phyloP scores from a whole-genome alignment of 2,797 vertebrate genomes.

The Melanogrammus aeglefinus region DNA sequence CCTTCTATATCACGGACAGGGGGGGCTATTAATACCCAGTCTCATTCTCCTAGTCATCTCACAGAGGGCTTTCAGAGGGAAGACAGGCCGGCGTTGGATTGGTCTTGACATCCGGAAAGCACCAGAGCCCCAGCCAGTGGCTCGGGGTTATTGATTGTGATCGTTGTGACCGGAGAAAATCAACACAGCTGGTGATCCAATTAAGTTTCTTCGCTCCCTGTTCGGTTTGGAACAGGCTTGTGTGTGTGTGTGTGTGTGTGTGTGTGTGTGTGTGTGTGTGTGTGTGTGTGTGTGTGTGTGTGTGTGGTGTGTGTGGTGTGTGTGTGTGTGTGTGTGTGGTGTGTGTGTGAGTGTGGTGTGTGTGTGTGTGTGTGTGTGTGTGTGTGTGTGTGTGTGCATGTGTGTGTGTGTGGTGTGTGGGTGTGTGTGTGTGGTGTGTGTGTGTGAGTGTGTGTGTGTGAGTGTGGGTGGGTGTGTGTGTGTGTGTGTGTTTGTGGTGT shows the following conservation, averaged over 20 bases:
- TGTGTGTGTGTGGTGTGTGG: too few relatives aligned
- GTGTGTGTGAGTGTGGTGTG: too few relatives aligned
- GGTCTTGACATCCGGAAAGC: conserved; percentile 48
- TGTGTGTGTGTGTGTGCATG: too few relatives aligned
- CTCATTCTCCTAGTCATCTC: conserved; percentile 15
- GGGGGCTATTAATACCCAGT: conserved; percentile 31
- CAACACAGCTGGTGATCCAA: conserved; percentile 31
- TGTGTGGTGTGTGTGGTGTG: too few relatives aligned
- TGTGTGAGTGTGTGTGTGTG: too few relatives aligned
- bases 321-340: too few relatives aligned
- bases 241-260: neutral
- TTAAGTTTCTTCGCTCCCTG: conserved; percentile 21
- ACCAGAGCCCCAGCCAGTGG: conserved; percentile 37
- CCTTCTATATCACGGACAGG: conserved; percentile 21
- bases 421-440: too few relatives aligned
- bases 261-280: neutral
- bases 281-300: neutral
- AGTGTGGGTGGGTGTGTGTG: too few relatives aligned
- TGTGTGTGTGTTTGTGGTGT: too few relatives aligned
- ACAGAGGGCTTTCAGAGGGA: conserved; percentile 35
- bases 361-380: too few relatives aligned
- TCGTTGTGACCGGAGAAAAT: conserved; percentile 39
- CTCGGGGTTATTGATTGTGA: conserved; percentile 44
- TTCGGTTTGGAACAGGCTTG: neutral
- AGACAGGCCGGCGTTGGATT: conserved; percentile 35